Evolutionary conservation across 2,113 vertebrate species (phyloP).

Genomic region (Callionymus lyra): DNA sequence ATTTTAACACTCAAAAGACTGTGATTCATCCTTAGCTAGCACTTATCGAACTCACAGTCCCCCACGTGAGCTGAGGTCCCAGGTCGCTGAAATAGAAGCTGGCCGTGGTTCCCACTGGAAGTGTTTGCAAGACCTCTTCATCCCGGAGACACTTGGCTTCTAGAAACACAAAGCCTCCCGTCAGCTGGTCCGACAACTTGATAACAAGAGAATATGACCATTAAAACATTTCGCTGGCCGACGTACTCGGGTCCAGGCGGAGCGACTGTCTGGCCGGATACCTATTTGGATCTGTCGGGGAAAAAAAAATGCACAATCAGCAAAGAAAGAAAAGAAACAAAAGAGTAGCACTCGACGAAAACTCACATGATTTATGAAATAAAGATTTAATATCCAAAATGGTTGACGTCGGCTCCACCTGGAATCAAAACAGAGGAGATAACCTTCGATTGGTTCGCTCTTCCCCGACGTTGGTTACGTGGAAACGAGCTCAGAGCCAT

Average conservation of each 20-base stretch:
- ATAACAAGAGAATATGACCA: not conserved
- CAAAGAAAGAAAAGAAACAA: too few species aligned
- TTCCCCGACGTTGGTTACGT: too few species aligned
- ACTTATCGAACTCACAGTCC: slow-evolving; percentile 73
- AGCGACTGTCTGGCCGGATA: slow-evolving; percentile 86
- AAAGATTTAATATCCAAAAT: slow-evolving; percentile 84
- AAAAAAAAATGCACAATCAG: too few species aligned
- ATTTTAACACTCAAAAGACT: too few species aligned
- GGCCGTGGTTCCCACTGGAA: slow-evolving; percentile 90
- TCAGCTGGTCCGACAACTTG: slow-evolving; percentile 1
- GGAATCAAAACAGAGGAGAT: slow-evolving; percentile 10
- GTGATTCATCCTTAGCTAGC: too few species aligned
- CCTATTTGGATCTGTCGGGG: slow-evolving; percentile 83
- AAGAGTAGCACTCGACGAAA: too few species aligned
- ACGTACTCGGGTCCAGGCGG: slow-evolving; percentile 84
- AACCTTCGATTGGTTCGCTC: not conserved
- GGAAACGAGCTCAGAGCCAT: too few species aligned
- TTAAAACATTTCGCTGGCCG: not conserved
- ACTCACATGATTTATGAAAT: slow-evolving; percentile 85
- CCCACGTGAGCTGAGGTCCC: slow-evolving; percentile 91
- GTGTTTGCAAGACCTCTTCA: slow-evolving; percentile 83
- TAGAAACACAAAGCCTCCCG: slow-evolving; percentile 39
- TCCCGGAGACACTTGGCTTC: slow-evolving; percentile 84
- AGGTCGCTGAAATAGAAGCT: slow-evolving; percentile 88
- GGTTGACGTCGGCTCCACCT: slow-evolving; percentile 88